phyloP scores from a whole-genome alignment of 1,140 invertebrate genomes.

The Pseudomyrmex sp. region DNA sequence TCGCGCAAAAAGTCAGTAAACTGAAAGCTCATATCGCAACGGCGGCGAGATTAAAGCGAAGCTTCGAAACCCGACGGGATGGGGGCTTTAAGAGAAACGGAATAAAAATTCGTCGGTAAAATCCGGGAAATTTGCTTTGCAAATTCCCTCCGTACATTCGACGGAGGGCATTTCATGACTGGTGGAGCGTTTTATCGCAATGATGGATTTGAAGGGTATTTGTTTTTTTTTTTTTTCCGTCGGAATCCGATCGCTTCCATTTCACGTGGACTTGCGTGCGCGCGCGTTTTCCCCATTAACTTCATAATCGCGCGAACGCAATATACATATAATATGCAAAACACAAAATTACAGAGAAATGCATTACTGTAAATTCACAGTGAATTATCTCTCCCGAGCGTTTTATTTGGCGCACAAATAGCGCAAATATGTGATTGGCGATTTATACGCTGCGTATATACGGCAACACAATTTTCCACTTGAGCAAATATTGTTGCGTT shows the following conservation, averaged over 20 bases:
- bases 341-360: background rate
- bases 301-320: background rate
- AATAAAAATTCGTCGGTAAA: slow-evolving; percentile 47
- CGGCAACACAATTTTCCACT: background rate
- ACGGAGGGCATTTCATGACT: slow-evolving; percentile 17
- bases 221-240: background rate
- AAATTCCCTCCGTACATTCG: slow-evolving; percentile 48
- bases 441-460: background rate
- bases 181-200: slow-evolving; percentile 22
- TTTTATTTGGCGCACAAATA: background rate
- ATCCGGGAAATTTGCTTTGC: slow-evolving; percentile 50
- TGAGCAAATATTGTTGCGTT: background rate
- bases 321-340: background rate
- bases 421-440: slow-evolving; percentile 12
- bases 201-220: slow-evolving; percentile 38
- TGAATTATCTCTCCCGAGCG: background rate
- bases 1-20: slow-evolving; percentile 35
- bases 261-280: slow-evolving; percentile 1
- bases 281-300: background rate
- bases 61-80: slow-evolving; percentile 4
- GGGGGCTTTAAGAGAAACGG: slow-evolving; percentile 28
- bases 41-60: slow-evolving; percentile 46
- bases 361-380: background rate
- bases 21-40: slow-evolving; percentile 35
- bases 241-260: slow-evolving; percentile 4